These are phyloP conservation scores for Abrostola tripartita DNA, from an alignment of 2,888 invertebrate genomes.

Conservation along the genomic window DNA sequence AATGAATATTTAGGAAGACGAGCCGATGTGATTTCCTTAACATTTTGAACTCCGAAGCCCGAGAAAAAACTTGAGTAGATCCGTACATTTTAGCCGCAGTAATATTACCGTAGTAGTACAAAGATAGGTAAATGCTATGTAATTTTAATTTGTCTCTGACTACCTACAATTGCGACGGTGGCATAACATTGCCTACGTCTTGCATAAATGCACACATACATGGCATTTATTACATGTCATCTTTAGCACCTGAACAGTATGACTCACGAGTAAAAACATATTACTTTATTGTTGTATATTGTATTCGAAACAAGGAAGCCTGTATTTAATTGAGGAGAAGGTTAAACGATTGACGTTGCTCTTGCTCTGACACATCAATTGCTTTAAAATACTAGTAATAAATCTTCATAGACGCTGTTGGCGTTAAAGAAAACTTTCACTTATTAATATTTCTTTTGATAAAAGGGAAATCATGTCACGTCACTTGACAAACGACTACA, in stretches of 20 bases:
- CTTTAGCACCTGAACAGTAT: slow-evolving; percentile 66
- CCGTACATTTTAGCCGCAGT: too few species aligned
- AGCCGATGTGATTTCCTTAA: too few species aligned
- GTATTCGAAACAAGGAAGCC: slow-evolving; percentile 68
- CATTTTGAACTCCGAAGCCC: too few species aligned
- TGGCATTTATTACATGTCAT: slow-evolving; percentile 61
- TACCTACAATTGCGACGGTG: slow-evolving; percentile 5
- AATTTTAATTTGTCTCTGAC: slow-evolving; percentile 3
- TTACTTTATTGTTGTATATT: slow-evolving; percentile 42
- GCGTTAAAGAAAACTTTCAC: slow-evolving; percentile 73
- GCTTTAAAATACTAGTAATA: slow-evolving; percentile 58
- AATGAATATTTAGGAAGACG: too few species aligned
- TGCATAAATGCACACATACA: too few species aligned
- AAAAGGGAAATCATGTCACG: slow-evolving; percentile 80
- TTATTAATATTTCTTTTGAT: slow-evolving; percentile 76
- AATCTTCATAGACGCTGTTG: slow-evolving; percentile 59
- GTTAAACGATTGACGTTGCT: slow-evolving; percentile 68
- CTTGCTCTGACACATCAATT: slow-evolving; percentile 61
- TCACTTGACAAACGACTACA: slow-evolving; percentile 72
- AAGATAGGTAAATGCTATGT: slow-evolving; percentile 13
- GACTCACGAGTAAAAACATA: slow-evolving; percentile 62
- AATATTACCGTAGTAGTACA: too few species aligned
- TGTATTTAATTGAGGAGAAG: slow-evolving; percentile 66
- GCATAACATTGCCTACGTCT: slow-evolving; percentile 27
- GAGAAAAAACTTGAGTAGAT: too few species aligned